phyloP scores from a whole-genome alignment of 2,888 invertebrate species.

The Plemyria rubiginata region DNA sequence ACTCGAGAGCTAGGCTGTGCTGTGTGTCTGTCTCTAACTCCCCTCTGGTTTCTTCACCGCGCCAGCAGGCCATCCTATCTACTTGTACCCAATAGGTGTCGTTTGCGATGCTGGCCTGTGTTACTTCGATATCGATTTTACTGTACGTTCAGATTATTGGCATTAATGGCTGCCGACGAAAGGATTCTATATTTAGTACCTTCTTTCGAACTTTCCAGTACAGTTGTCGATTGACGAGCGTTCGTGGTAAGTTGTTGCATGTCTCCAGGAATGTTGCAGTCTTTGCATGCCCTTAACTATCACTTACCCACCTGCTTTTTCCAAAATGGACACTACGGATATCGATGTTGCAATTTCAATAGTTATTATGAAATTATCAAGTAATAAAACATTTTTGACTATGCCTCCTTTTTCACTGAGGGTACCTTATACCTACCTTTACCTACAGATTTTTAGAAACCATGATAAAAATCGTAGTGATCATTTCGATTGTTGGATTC shows the following conservation, averaged over 20 bases:
- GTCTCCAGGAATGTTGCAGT: slow-evolving; percentile 64
- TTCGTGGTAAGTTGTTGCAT: slow-evolving; percentile 78
- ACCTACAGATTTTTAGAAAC: slow-evolving; percentile 8
- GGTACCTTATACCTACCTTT: slow-evolving; percentile 15
- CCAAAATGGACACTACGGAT: slow-evolving; percentile 59
- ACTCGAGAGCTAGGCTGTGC: slow-evolving; percentile 42
- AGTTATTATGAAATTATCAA: neutral
- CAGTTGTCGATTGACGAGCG: slow-evolving; percentile 82
- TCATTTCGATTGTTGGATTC: slow-evolving; percentile 49
- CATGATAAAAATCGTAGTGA: slow-evolving; percentile 46
- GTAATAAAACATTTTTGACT: neutral
- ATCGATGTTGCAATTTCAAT: slow-evolving; percentile 10
- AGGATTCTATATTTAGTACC: slow-evolving; percentile 76
- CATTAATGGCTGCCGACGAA: slow-evolving; percentile 83
- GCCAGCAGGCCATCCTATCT: slow-evolving; percentile 61
- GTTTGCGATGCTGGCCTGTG: slow-evolving; percentile 79
- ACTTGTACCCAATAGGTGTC: slow-evolving; percentile 71
- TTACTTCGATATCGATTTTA: slow-evolving; percentile 79
- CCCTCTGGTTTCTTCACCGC: slow-evolving; percentile 48
- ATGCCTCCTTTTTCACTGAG: slow-evolving; percentile 16
- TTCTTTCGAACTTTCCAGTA: slow-evolving; percentile 62
- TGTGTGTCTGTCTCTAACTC: slow-evolving; percentile 44
- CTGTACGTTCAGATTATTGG: slow-evolving; percentile 73
- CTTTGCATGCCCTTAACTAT: slow-evolving; percentile 52
- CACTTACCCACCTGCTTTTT: slow-evolving; percentile 64